Percentiles rank a stretch among this genome's conserved stretches.
phyloP scores from a whole-genome alignment of 2,888 invertebrate species.

The Neocrepidodera transversa region DNA sequence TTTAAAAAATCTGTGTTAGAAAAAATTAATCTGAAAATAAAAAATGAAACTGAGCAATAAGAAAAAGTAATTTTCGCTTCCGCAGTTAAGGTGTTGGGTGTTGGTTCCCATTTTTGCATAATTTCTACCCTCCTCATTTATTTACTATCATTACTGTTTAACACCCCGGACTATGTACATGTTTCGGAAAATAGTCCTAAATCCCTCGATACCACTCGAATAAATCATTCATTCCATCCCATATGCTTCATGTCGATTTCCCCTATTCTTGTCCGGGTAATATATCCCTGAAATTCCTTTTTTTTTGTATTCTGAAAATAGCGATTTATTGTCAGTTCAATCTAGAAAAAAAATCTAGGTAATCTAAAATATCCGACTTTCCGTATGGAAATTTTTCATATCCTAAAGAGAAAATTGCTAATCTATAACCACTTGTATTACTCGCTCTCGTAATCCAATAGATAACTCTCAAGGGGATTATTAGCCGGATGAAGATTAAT shows the following conservation, averaged over 20 bases:
- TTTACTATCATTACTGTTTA: slow-evolving; percentile 26
- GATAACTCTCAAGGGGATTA: slow-evolving; percentile 11
- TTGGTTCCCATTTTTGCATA: neutral
- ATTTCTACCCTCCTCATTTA: slow-evolving; percentile 19
- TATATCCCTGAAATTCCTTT: too few relatives aligned
- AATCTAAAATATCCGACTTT: too few relatives aligned
- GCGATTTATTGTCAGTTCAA: too few relatives aligned
- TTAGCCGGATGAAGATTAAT: slow-evolving; percentile 12
- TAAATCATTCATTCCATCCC: slow-evolving; percentile 37
- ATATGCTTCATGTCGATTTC: too few relatives aligned
- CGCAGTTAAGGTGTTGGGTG: too few relatives aligned
- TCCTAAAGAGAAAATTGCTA: slow-evolving; percentile 2
- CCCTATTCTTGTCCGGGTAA: too few relatives aligned
- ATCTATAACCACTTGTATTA: slow-evolving; percentile 15
- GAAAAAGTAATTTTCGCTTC: too few relatives aligned
- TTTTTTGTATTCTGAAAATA: too few relatives aligned
- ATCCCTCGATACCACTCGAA: slow-evolving; percentile 30
- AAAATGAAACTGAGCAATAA: too few relatives aligned
- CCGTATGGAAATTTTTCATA: neutral
- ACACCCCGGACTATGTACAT: slow-evolving; percentile 7
- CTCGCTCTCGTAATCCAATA: slow-evolving; percentile 10
- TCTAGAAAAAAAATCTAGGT: too few relatives aligned
- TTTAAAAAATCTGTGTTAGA: too few relatives aligned
- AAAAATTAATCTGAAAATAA: too few relatives aligned
- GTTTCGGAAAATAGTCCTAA: slow-evolving; percentile 24